Base-by-base conservation (phyloP, 2,797 vertebrate species). In the Amazona finschi region DNA sequence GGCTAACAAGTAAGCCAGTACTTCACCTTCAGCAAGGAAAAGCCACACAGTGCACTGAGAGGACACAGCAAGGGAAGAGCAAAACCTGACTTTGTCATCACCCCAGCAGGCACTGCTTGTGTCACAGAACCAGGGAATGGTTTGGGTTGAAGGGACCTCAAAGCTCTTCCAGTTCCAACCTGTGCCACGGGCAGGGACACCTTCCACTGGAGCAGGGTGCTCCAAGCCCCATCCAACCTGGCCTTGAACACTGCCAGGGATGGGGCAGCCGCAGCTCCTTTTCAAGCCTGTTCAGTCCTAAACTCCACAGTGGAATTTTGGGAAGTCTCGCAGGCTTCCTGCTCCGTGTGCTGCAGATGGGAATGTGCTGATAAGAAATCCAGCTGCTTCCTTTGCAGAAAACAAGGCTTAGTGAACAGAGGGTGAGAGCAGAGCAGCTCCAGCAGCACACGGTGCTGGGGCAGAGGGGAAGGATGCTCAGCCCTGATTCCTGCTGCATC, bases 401-500 rank as follows among this genome's bases (percentile, higher is more conserved):
- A 80, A 20, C 16, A 38, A 2, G 12, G 11, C 20, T 4, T 4
- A 4, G 8, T 1, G 5, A 46, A 3, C 1, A 1, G 6, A 15
- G 19, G 33, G 72, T 1, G 11, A 58, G 27, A n/a, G 52, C 57
- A 20, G 47, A 36, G 65, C 71, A 53, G 58, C 65, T 64, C 50
- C 39, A 28, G 43, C n/a, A 15, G 14, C 41, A 28, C 4, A 1
- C 0, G 0, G 31, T 1, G n/a, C n/a, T 0, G 36, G 33, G 47
- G 7, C 58, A 44, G 8, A 81, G 15, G 12, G 60, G 3, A 14
- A 14, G n/a, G 58, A 33, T 12, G 87, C 41, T 74, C 66, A 19
- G 9, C 30, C 36, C 50, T 0, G 0, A 2, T 18, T 50, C 53
- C 44, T 16, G 50, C 4, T 5, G 1, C 2, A 15, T 33, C 11